Conservation (phyloP, 2,888 invertebrate genomes). For the Nymphalis urticae region DNA sequence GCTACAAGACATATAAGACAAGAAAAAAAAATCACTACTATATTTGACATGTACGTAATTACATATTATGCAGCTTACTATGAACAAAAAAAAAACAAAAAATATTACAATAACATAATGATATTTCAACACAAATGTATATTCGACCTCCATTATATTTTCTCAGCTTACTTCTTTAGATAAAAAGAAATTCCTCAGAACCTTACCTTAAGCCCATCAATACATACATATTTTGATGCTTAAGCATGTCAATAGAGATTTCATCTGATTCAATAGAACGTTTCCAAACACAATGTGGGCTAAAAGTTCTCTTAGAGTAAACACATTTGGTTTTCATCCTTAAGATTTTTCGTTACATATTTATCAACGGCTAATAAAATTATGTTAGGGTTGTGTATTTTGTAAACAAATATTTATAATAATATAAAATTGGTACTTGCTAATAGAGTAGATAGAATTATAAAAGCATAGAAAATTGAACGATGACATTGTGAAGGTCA, state of each 20-base stretch:
- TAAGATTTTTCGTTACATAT: neutral
- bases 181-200: neutral
- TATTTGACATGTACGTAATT: no score
- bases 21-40: no score
- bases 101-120: neutral
- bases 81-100: neutral
- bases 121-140: neutral
- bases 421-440: no score
- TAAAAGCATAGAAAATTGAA: no score
- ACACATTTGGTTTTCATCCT: neutral
- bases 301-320: neutral
- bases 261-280: slow-evolving; percentile 15
- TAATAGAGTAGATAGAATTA: no score
- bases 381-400: no score
- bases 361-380: neutral
- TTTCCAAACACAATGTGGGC: slow-evolving; percentile 10
- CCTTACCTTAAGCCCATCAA: neutral
- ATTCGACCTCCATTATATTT: neutral
- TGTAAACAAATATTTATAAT: no score
- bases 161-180: neutral
- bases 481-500: no score
- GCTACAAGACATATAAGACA: no score
- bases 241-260: slow-evolving; percentile 12
- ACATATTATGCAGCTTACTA: no score
- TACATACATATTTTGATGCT: neutral